Evolutionary conservation across 2,888 invertebrate species (phyloP).

Genomic region (Augochlorella aurata): DNA sequence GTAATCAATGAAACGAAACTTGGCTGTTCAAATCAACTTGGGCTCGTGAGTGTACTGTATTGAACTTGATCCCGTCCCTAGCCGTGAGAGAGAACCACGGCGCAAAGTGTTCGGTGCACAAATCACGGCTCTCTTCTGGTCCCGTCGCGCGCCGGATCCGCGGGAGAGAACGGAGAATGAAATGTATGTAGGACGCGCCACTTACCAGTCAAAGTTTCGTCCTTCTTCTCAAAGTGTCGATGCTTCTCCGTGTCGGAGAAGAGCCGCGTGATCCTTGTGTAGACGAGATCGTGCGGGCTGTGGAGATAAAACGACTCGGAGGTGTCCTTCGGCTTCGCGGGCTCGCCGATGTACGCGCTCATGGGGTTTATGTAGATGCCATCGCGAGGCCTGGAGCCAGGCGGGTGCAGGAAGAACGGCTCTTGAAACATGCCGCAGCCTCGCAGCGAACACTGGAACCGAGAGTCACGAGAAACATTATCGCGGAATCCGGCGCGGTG

Average conservation of each 20-base stretch:
- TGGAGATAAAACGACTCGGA: conserved; percentile 91
- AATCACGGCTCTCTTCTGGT: neutral
- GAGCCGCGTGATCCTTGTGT: conserved; percentile 92
- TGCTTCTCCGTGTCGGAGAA: conserved; percentile 84
- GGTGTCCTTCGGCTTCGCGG: conserved; percentile 74
- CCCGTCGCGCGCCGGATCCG: neutral
- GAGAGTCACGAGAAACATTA: conserved; percentile 25
- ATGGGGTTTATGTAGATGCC: conserved; percentile 94
- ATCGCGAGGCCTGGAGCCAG: conserved; percentile 85
- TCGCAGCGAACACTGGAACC: conserved; percentile 75
- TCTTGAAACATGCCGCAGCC: conserved; percentile 80
- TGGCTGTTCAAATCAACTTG: too few relatives aligned
- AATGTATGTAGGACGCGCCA: conserved; percentile 73
- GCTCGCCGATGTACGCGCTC: conserved; percentile 82
- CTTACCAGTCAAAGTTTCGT: conserved; percentile 81
- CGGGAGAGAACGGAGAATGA: neutral
- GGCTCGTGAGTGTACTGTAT: too few relatives aligned
- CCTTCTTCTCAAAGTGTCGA: conserved; percentile 75
- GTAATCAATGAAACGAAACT: too few relatives aligned
- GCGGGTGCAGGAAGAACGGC: conserved; percentile 80
- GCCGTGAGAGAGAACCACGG: neutral
- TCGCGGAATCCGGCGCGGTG: conserved; percentile 1
- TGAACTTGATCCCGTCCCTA: too few relatives aligned
- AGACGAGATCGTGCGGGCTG: conserved; percentile 90
- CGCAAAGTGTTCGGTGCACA: neutral